Evolutionary conservation across 1,140 invertebrate species (phyloP).

Genomic region (Gryllus bimaculatus): DNA sequence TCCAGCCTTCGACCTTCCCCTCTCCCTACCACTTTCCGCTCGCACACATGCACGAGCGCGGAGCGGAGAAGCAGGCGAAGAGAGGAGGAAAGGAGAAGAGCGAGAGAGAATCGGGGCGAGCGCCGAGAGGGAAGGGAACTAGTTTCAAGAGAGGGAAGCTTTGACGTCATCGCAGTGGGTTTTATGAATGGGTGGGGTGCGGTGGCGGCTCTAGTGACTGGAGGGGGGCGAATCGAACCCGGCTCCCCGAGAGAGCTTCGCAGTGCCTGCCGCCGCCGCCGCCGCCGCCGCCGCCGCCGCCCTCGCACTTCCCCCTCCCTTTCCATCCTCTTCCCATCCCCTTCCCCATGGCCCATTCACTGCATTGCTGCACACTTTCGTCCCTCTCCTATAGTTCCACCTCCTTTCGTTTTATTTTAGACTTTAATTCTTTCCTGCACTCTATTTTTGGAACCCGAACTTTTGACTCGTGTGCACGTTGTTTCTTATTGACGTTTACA

Average conservation of each 20-base stretch:
- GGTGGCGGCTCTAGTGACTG: neutral
- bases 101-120: neutral
- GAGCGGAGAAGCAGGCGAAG: no score
- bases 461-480: neutral
- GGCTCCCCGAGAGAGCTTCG: neutral
- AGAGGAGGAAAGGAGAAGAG: neutral
- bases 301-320: neutral
- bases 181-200: constrained; percentile 15
- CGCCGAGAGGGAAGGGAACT: neutral
- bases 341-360: neutral
- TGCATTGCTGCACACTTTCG: neutral
- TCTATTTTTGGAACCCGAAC: neutral
- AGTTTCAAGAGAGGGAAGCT: neutral
- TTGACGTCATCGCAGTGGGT: constrained; percentile 13
- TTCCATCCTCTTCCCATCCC: no score
- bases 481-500: neutral
- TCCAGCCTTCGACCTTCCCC: neutral
- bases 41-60: no score
- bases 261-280: neutral
- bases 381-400: neutral
- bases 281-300: no score
- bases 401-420: neutral
- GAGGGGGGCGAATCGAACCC: constrained; percentile 12
- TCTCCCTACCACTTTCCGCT: neutral
- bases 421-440: neutral